Conservation (phyloP, 1,140 invertebrate species). For the Atopsyche davidsoni region DNA sequence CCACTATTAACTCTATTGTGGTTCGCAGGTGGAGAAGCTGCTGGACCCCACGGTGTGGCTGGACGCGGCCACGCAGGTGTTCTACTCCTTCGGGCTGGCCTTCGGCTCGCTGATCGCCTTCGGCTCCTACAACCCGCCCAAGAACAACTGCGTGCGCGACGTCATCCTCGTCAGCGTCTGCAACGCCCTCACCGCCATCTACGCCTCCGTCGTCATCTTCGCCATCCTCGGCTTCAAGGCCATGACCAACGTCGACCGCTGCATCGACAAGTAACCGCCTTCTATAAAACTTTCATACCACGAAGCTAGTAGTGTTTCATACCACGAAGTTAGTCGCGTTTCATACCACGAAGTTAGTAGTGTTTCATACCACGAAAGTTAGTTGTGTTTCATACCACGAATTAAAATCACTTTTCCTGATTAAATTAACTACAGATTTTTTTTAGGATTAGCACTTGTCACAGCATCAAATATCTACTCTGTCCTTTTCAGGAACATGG, state of each 20-base stretch:
- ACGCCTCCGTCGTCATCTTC: slow-evolving; percentile 89
- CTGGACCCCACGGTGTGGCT: slow-evolving; percentile 81
- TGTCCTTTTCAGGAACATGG: slow-evolving; percentile 51
- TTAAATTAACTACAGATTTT: too few relatives aligned
- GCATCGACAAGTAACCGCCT: slow-evolving; percentile 67
- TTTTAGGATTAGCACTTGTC: too few relatives aligned
- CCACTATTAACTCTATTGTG: slow-evolving; percentile 15
- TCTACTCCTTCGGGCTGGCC: slow-evolving; percentile 89
- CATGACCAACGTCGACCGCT: slow-evolving; percentile 71
- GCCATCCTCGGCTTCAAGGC: slow-evolving; percentile 85
- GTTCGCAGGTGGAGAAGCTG: slow-evolving; percentile 71
- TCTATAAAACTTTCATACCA: too few relatives aligned
- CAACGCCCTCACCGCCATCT: slow-evolving; percentile 88
- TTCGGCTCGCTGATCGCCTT: slow-evolving; percentile 90
- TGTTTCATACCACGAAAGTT: too few relatives aligned
- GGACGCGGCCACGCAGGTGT: slow-evolving; percentile 92
- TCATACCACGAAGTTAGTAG: too few relatives aligned
- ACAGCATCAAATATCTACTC: not conserved
- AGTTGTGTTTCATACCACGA: too few relatives aligned
- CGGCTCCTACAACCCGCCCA: slow-evolving; percentile 82
- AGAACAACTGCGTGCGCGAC: slow-evolving; percentile 87
- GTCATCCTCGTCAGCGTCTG: slow-evolving; percentile 83
- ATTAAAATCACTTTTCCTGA: too few relatives aligned
- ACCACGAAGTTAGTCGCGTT: too few relatives aligned
- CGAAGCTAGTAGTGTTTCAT: too few relatives aligned